phyloP scores from a whole-genome alignment of 23 tunicate species.

The Halocynthia roretzi region DNA sequence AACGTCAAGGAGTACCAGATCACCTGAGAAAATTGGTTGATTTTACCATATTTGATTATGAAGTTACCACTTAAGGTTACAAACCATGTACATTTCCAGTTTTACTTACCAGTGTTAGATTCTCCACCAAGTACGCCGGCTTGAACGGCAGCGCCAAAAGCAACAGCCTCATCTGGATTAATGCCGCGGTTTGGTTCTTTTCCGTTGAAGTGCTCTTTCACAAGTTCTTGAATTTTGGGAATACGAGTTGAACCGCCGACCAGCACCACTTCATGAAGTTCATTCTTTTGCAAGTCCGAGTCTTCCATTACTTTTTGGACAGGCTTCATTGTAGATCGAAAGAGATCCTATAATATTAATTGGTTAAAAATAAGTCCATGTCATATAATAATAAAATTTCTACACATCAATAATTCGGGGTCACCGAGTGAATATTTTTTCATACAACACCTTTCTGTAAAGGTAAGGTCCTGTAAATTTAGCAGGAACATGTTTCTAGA shows the following conservation, averaged over 20 bases:
- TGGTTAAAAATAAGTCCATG: not conserved
- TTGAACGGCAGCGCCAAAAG: conserved; percentile 98
- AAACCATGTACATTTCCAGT: not conserved
- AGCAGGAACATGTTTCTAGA: not conserved
- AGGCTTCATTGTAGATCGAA: conserved; percentile 77
- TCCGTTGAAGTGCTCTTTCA: conserved; percentile 88
- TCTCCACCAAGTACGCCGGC: conserved; percentile 98
- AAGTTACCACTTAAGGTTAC: not conserved
- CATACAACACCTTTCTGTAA: not conserved
- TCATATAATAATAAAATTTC: not conserved
- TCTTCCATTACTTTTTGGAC: conserved; percentile 91
- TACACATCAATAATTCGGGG: not conserved
- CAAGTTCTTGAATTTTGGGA: conserved; percentile 86
- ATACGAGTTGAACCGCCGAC: conserved; percentile 99
- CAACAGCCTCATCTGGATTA: conserved; percentile 99
- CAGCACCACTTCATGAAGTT: conserved; percentile 90
- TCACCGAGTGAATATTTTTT: not conserved
- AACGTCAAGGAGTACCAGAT: conserved; percentile 88
- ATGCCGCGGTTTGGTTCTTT: conserved; percentile 96
- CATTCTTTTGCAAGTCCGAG: conserved; percentile 62
- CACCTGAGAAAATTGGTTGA: conserved; percentile 51
- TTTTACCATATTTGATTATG: too few species aligned
- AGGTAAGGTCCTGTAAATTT: not conserved
- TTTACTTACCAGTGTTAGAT: conserved; percentile 59
- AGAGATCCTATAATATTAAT: conserved; percentile 45